Conservation (phyloP, 1,140 invertebrate species). For the Bradynema listronoti region DNA sequence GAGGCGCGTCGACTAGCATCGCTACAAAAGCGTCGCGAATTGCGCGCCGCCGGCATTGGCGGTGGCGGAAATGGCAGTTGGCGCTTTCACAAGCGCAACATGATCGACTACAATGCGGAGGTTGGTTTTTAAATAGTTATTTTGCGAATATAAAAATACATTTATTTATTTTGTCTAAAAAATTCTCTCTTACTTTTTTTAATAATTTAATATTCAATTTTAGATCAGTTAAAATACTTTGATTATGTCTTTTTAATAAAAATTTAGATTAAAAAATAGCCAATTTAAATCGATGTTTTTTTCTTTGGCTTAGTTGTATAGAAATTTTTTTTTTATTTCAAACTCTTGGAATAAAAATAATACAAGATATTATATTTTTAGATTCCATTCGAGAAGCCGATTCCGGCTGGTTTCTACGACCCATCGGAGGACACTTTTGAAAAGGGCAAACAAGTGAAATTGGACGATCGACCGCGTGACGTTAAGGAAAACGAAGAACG, state of each 20-base stretch:
- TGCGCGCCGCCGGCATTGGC: constrained; percentile 92
- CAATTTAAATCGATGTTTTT: no score
- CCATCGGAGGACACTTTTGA: constrained; percentile 50
- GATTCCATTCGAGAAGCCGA: constrained; percentile 55
- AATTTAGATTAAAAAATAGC: no score
- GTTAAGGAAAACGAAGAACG: constrained; percentile 65
- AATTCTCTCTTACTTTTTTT: no score
- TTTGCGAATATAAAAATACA: no score
- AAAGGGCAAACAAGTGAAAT: constrained; percentile 27
- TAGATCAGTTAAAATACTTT: no score
- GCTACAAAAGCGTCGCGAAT: constrained; percentile 86
- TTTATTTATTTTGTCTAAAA: no score
- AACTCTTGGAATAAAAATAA: constrained; percentile 92
- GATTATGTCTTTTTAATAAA: no score
- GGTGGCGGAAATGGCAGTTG: constrained; percentile 60
- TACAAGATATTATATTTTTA: constrained; percentile 58
- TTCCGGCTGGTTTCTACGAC: constrained; percentile 56
- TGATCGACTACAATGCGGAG: constrained; percentile 94
- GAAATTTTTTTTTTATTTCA: constrained; percentile 64
- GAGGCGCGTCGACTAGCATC: constrained; percentile 90
- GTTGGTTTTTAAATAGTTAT: constrained; percentile 75
- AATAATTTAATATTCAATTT: no score
- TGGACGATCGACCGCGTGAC: constrained; percentile 40
- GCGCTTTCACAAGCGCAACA: constrained; percentile 67
- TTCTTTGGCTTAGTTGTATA: neutral